Percentiles rank a stretch among this genome's conserved stretches.
These are phyloP conservation scores for Yponomeuta malinellus DNA, from an alignment of 2,888 invertebrate genomes.

Conservation along the genomic window DNA sequence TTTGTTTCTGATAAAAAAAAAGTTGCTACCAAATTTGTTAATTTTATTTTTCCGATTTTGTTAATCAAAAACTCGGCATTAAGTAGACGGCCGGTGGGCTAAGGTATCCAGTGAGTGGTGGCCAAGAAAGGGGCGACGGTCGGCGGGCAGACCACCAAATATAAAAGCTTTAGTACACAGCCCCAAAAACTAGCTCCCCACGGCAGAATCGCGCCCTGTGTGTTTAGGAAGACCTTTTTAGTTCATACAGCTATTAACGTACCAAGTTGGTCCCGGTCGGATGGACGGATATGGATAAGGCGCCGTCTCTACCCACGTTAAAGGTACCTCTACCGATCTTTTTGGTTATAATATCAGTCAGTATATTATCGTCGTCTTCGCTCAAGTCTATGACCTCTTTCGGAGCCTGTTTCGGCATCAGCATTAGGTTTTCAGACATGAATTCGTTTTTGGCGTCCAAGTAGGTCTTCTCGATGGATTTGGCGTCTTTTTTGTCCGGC, in stretches of 20 bases:
- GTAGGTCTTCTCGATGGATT: conserved; percentile 61
- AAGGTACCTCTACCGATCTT: conserved; percentile 55
- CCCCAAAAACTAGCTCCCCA: neutral
- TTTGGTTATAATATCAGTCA: conserved; percentile 52
- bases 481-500: conserved; percentile 48
- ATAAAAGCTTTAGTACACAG: no score
- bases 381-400: conserved; percentile 64
- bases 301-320: conserved; percentile 62
- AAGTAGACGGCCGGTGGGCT: no score
- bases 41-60: no score
- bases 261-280: conserved; percentile 48
- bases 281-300: conserved; percentile 63
- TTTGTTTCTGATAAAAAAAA: no score
- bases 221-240: neutral
- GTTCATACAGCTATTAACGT: conserved; percentile 33
- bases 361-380: conserved; percentile 50
- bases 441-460: conserved; percentile 69
- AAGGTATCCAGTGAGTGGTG: no score
- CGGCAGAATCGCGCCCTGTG: neutral
- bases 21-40: no score
- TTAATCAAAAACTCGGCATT: no score
- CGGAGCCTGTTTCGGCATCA: conserved; percentile 59
- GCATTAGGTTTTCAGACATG: conserved; percentile 62
- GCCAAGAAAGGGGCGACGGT: no score
- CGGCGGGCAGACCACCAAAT: no score